These are phyloP conservation scores for Todiramphus chloris DNA, from an alignment of 2,113 vertebrate species.

Conservation along the genomic window DNA sequence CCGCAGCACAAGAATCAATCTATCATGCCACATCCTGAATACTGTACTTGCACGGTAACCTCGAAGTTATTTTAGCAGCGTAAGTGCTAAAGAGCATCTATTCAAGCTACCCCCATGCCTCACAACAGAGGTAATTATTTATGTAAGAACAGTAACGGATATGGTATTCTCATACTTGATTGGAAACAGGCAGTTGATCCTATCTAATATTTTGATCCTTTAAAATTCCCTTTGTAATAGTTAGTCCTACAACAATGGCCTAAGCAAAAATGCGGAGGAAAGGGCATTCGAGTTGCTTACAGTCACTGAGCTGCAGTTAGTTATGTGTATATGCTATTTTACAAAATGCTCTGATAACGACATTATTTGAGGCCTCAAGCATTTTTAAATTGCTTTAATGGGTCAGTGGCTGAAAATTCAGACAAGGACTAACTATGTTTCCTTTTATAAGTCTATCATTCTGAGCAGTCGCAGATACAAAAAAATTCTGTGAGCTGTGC, in stretches of 20 bases:
- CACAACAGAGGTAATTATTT: not conserved
- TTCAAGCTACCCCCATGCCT: not conserved
- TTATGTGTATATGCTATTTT: not conserved
- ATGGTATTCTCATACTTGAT: not conserved
- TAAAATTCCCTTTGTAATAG: not conserved
- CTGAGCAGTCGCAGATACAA: not conserved
- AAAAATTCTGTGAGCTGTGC: not conserved
- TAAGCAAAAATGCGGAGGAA: not conserved
- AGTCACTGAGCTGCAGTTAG: not conserved
- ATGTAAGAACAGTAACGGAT: not conserved
- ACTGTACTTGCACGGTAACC: not conserved
- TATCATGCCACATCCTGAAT: not conserved
- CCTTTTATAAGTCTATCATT: not conserved
- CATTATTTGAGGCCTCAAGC: not conserved
- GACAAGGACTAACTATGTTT: not conserved
- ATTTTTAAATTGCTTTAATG: not conserved
- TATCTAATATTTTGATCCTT: not conserved
- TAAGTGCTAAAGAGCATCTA: not conserved
- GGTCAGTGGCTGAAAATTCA: not conserved
- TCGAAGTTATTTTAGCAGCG: not conserved
- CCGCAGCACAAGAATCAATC: not conserved
- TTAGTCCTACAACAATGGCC: not conserved
- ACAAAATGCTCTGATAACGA: not conserved
- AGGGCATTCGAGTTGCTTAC: not conserved
- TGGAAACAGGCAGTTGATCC: not conserved